phyloP scores from a whole-genome alignment of 2,797 vertebrate species.

The Typhlichthys eigenmanni region DNA sequence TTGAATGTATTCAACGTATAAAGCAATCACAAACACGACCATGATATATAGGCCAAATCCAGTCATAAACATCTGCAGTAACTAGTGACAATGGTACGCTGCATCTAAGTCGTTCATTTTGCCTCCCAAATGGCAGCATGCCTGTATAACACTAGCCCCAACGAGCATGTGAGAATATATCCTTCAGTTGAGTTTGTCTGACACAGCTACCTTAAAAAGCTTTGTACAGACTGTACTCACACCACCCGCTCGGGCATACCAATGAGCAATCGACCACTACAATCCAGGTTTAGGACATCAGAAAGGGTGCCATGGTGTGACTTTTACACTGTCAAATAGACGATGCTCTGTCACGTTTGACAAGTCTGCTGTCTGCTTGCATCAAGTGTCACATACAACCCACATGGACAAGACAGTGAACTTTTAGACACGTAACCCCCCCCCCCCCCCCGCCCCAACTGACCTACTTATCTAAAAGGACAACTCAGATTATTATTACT shows the following conservation, averaged over 20 bases:
- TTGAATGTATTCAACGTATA: too few relatives aligned
- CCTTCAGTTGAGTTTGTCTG: background rate
- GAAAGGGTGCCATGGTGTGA: slow-evolving; percentile 6
- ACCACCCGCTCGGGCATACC: slow-evolving; percentile 14
- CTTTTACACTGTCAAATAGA: background rate
- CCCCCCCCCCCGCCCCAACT: background rate
- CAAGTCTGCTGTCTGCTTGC: too few relatives aligned
- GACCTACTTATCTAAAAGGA: background rate
- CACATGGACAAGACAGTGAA: background rate
- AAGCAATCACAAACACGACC: slow-evolving; percentile 46
- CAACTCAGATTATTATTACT: background rate
- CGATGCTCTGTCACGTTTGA: too few relatives aligned
- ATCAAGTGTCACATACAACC: too few relatives aligned
- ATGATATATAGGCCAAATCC: slow-evolving; percentile 33
- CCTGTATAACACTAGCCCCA: slow-evolving; percentile 38
- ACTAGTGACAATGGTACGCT: slow-evolving; percentile 42
- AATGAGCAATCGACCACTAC: slow-evolving; percentile 31
- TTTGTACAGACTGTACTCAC: background rate
- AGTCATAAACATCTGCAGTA: slow-evolving; percentile 51
- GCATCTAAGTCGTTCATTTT: slow-evolving; percentile 29
- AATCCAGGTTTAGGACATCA: slow-evolving; percentile 16
- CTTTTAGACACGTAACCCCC: slow-evolving; percentile 10
- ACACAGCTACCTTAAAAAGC: background rate
- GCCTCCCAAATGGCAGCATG: slow-evolving; percentile 25
- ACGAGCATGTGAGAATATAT: background rate